Evolutionary conservation across 2,113 vertebrate species (phyloP).

Genomic region (Neomonachus schauinslandi): DNA sequence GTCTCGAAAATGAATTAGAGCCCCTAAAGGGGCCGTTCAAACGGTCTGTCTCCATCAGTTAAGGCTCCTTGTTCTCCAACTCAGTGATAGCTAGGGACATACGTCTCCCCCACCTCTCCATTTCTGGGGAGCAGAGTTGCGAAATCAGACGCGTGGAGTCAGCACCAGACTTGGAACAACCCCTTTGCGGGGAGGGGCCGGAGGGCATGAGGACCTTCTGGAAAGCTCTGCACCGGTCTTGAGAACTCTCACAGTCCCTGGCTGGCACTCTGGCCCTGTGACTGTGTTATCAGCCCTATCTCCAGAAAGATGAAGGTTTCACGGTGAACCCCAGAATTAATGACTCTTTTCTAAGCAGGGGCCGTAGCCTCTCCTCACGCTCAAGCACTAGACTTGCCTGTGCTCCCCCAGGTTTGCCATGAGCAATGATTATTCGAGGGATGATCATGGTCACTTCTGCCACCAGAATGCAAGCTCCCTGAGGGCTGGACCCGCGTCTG

Average conservation of each 20-base stretch:
- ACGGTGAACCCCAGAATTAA: background rate
- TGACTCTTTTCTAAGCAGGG: background rate
- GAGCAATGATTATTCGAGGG: background rate
- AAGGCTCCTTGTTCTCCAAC: conserved; percentile 46
- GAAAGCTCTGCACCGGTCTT: background rate
- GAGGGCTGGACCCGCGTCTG: background rate
- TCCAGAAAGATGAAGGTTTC: background rate
- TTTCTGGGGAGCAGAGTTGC: background rate
- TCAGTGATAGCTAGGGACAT: conserved; percentile 65
- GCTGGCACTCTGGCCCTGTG: background rate
- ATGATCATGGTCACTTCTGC: background rate
- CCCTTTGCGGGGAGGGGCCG: background rate
- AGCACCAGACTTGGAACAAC: conserved; percentile 6
- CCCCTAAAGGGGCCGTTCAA: conserved; percentile 83
- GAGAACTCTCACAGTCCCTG: background rate
- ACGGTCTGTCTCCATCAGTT: conserved; percentile 61
- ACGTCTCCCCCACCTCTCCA: background rate
- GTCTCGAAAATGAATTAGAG: conserved; percentile 88
- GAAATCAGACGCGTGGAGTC: background rate
- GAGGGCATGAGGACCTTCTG: background rate
- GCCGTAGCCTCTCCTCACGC: too few species aligned
- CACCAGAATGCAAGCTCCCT: background rate
- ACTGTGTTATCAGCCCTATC: background rate
- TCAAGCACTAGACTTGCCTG: background rate
- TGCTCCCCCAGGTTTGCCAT: background rate